phyloP scores from a whole-genome alignment of 2,797 vertebrate species.

The Lepilemur septentrionalis region DNA sequence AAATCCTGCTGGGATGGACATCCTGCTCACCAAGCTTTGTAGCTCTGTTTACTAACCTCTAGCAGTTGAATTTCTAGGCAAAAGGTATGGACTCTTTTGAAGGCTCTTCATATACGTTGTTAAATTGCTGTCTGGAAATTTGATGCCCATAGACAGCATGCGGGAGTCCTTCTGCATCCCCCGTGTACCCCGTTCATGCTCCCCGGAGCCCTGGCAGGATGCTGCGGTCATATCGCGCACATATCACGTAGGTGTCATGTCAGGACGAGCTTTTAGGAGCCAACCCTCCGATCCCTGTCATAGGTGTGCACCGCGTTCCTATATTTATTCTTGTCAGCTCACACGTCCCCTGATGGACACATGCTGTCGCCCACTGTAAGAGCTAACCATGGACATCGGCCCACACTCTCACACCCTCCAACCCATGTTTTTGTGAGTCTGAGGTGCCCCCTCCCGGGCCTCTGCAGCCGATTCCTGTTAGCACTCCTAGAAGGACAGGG shows the following conservation, averaged over 20 bases:
- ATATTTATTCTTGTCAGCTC: background rate
- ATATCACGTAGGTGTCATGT: background rate
- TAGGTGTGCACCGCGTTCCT: background rate
- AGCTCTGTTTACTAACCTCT: background rate
- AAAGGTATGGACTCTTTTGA: background rate
- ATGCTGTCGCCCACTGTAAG: background rate
- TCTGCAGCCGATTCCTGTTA: background rate
- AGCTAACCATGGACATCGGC: background rate
- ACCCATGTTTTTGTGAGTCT: background rate
- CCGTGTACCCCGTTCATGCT: background rate
- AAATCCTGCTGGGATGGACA: background rate
- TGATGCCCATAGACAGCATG: background rate
- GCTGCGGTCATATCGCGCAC: accelerated
- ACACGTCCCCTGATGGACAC: background rate
- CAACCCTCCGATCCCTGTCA: background rate
- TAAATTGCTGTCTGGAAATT: background rate
- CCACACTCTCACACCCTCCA: background rate
- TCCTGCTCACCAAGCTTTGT: background rate
- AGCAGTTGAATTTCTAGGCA: background rate
- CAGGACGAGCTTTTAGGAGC: background rate
- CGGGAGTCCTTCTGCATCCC: background rate
- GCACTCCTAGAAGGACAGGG: background rate
- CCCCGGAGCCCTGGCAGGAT: background rate
- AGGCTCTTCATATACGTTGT: background rate
- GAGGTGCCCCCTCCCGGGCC: background rate